Evolutionary conservation across 2,888 invertebrate species (phyloP).

Genomic region (Stenichneumon culpator): DNA sequence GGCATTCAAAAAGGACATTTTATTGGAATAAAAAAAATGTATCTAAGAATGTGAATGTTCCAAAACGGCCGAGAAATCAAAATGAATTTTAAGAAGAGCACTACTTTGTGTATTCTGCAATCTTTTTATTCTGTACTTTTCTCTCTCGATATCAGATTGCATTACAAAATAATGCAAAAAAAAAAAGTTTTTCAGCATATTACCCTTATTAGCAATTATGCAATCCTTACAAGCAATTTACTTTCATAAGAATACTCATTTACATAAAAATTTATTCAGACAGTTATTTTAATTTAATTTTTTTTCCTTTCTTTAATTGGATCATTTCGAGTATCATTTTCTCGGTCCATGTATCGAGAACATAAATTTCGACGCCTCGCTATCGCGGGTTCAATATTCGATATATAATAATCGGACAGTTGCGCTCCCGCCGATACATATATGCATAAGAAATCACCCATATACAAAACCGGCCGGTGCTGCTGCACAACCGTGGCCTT

Average conservation of each 20-base stretch:
- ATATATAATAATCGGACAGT: not conserved
- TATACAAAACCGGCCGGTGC: conserved; percentile 51
- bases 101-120: not conserved
- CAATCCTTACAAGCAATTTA: not conserved
- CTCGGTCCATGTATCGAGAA: not conserved
- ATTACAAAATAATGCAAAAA: not conserved
- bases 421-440: conserved; percentile 1
- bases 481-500: conserved; percentile 64
- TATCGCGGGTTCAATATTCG: conserved; percentile 24
- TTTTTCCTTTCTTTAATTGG: not conserved
- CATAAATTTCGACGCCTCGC: conserved; percentile 9
- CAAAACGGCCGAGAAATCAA: not conserved
- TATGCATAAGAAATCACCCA: conserved; percentile 17
- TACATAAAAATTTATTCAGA: not conserved
- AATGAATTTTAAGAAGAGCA: not conserved
- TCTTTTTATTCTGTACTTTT: no score
- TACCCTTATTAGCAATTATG: not conserved
- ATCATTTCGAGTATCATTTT: conserved; percentile 1
- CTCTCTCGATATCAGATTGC: not conserved
- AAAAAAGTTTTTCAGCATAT: not conserved
- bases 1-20: not conserved
- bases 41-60: not conserved
- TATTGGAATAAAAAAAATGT: not conserved
- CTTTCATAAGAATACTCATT: not conserved
- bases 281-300: not conserved